A percentile compares a stretch with the other conserved stretches of the same genome.
Conservation (phyloP, 2,888 invertebrate genomes). For the Tetanocera ferruginea region DNA sequence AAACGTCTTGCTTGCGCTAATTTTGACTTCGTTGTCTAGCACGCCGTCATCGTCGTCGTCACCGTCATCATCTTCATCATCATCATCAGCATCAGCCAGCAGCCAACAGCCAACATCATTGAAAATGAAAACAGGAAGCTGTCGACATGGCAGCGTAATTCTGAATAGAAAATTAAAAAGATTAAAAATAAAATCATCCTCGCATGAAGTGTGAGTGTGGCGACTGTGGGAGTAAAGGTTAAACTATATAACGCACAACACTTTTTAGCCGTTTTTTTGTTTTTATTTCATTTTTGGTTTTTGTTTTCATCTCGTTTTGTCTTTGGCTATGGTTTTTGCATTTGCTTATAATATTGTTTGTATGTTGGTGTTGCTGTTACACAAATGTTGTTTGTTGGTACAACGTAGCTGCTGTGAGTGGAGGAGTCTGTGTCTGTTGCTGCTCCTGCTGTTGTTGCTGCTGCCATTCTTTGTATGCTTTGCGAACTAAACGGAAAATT, state of each 20-base stretch:
- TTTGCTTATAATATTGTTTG: slow-evolving; percentile 13
- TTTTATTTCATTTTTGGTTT: background rate
- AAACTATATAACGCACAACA: no score
- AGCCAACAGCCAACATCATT: slow-evolving; percentile 2
- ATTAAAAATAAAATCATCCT: slow-evolving; percentile 24
- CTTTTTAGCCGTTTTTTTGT: background rate
- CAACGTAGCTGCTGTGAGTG: background rate
- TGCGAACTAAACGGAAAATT: slow-evolving; percentile 62
- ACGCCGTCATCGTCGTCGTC: background rate
- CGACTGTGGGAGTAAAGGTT: background rate
- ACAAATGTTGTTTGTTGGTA: slow-evolving; percentile 14
- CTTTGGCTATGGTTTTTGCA: background rate
- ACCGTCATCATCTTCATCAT: background rate
- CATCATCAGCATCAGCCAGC: background rate
- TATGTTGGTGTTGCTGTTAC: slow-evolving; percentile 8
- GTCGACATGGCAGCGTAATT: slow-evolving; percentile 51
- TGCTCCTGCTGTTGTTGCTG: slow-evolving; percentile 33
- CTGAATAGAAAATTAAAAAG: slow-evolving; percentile 50
- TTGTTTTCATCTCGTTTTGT: background rate
- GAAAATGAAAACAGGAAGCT: slow-evolving; percentile 44
- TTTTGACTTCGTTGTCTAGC: background rate
- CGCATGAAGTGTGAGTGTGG: background rate
- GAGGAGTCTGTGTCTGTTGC: background rate
- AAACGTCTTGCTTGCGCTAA: background rate
- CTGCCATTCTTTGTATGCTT: slow-evolving; percentile 35